These are phyloP conservation scores for Ochotona curzoniae DNA, from an alignment of 2,113 vertebrate genomes.

Conservation along the genomic window DNA sequence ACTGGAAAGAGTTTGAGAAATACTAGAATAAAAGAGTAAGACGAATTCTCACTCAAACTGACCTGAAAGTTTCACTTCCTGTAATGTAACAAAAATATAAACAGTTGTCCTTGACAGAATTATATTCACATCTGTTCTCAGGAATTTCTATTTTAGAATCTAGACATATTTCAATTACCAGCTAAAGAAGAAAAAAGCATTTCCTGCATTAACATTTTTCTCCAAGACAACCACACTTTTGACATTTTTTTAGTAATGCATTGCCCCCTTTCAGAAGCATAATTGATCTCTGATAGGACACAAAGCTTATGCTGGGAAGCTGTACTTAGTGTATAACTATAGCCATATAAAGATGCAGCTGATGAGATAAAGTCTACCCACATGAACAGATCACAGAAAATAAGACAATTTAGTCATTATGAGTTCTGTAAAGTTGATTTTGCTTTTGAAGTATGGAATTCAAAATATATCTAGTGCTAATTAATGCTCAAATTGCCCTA, in stretches of 20 bases:
- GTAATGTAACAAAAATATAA: slow-evolving; percentile 66
- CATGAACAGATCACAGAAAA: slow-evolving; percentile 60
- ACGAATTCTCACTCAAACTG: background rate
- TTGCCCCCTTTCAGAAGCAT: slow-evolving; percentile 79
- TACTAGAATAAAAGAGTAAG: slow-evolving; percentile 4
- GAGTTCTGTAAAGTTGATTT: slow-evolving; percentile 27
- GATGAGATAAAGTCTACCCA: slow-evolving; percentile 71
- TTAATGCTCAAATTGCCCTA: background rate
- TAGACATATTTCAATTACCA: slow-evolving; percentile 56
- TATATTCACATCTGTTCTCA: slow-evolving; percentile 68
- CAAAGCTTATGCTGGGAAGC: slow-evolving; percentile 80
- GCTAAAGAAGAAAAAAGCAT: slow-evolving; percentile 65
- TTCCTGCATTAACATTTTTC: slow-evolving; percentile 32
- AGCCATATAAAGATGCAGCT: slow-evolving; percentile 79
- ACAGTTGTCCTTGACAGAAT: slow-evolving; percentile 71
- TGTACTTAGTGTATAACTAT: slow-evolving; percentile 82
- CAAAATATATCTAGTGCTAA: slow-evolving; percentile 23
- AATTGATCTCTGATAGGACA: slow-evolving; percentile 81
- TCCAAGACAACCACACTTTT: slow-evolving; percentile 69
- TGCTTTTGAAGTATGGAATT: background rate
- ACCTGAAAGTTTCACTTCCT: slow-evolving; percentile 55
- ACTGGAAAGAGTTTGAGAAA: background rate
- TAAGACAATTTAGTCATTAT: slow-evolving; percentile 33
- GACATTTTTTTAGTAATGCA: slow-evolving; percentile 82
- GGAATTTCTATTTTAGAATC: slow-evolving; percentile 72